These are phyloP conservation scores for Lochmaea crataegi DNA, from an alignment of 2,888 invertebrate species.

Conservation along the genomic window DNA sequence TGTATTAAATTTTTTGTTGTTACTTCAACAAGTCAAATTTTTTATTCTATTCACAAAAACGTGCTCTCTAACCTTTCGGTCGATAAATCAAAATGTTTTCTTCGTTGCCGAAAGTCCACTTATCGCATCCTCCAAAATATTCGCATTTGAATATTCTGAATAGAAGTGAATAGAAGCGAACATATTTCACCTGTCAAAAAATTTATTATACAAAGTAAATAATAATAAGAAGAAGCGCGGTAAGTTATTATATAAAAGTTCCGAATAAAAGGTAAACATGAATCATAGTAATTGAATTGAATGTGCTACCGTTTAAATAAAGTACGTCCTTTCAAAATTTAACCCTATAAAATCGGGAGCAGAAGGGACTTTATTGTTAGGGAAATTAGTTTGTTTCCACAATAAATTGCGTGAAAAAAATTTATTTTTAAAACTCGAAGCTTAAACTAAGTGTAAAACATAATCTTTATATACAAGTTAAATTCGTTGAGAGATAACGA, in stretches of 20 bases:
- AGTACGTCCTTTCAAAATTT: too few relatives aligned
- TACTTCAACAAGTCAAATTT: too few relatives aligned
- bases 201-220: background rate
- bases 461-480: background rate
- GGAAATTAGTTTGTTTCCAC: too few relatives aligned
- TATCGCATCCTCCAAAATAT: background rate
- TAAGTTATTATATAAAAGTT: background rate
- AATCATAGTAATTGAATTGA: too few relatives aligned
- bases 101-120: background rate
- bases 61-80: background rate
- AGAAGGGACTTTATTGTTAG: too few relatives aligned
- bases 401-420: too few relatives aligned
- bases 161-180: background rate
- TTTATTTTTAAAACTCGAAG: background rate
- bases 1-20: too few relatives aligned
- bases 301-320: too few relatives aligned
- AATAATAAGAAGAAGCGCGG: background rate
- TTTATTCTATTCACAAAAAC: too few relatives aligned
- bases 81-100: background rate
- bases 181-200: conserved; percentile 5
- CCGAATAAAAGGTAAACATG: too few relatives aligned
- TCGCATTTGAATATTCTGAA: background rate
- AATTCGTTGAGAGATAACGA: background rate
- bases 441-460: background rate
- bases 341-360: too few relatives aligned